Evolutionary conservation across 2,888 invertebrate genomes (phyloP).

Genomic region (Anoplius nigerrimus): DNA sequence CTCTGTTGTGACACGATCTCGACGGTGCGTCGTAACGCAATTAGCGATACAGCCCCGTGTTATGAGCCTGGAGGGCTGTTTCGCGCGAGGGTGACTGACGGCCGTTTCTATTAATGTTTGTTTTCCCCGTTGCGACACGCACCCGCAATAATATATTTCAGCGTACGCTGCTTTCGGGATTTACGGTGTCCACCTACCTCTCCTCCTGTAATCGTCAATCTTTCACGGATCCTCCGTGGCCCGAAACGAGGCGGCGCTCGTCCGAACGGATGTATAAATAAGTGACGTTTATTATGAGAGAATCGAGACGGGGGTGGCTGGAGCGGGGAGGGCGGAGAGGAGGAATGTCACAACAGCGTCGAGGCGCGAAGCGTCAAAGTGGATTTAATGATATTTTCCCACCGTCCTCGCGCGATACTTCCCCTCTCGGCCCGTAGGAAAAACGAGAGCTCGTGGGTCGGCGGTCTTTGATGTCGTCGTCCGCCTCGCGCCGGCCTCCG

Average conservation of each 20-base stretch:
- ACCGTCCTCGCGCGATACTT: constrained; percentile 43
- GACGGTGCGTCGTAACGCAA: constrained; percentile 46
- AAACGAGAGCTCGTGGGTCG: constrained; percentile 21
- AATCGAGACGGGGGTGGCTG: constrained; percentile 41
- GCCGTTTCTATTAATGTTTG: constrained; percentile 53
- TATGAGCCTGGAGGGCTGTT: constrained; percentile 22
- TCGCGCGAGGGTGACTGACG: constrained; percentile 40
- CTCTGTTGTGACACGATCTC: constrained; percentile 49
- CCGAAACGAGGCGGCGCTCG: constrained; percentile 25
- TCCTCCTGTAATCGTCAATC: constrained; percentile 49
- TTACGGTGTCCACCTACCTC: constrained; percentile 43
- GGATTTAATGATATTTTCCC: constrained; percentile 74
- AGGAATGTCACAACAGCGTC: constrained; percentile 61
- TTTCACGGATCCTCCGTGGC: constrained; percentile 17
- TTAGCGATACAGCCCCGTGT: constrained; percentile 43
- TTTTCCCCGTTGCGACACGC: constrained; percentile 44
- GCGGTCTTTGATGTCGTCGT: constrained; percentile 63
- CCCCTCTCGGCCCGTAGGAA: constrained; percentile 20
- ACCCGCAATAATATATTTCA: constrained; percentile 33
- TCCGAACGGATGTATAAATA: constrained; percentile 61
- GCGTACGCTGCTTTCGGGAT: constrained; percentile 32
- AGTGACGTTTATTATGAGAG: constrained; percentile 70
- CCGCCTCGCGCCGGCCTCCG: constrained; percentile 41
- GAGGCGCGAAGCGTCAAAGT: constrained; percentile 69
- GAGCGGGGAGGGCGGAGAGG: background rate